Evolutionary conservation across 2,113 vertebrate genomes (phyloP), one percentile per base, ranked within the genome.

Genomic region (Actinemys pallida): DNA sequence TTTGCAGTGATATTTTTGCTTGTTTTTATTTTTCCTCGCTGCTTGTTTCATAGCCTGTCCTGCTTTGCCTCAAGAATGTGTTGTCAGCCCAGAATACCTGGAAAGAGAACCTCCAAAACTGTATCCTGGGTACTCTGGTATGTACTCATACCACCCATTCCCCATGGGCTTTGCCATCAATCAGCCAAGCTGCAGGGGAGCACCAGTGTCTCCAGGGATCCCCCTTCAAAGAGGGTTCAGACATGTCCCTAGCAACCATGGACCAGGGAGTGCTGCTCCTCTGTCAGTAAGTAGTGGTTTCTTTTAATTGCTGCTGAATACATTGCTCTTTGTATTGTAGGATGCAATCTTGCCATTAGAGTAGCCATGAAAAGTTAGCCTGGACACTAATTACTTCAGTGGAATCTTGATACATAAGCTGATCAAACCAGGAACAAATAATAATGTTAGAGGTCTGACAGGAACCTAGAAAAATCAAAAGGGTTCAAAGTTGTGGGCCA

Each of bases 71-170:
- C 85, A 97, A 8, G 97, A 98, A 76, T 89, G 84, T 29, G 4
- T 84, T 69, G 53, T 96, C 53, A 96, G 90, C 25, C 11, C 97
- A 86, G 98, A 98, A 80, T 95, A 97, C 83, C 54, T 96, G 84
- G 98, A 98, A 86, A 98, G 97, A 96, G 98, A 98, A 42, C 87
- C 96, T 84, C 88, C 96, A 0, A 98, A 98, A 92, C 83, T 98
- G 82, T 98, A 98, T 42, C 90, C 98, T 12, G 93, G 96, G 3
- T 97, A 94, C 76, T 94, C 97, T 52, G 95, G 96, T n/a, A 65
- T 98, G 31, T 97, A 97, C 31, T 89, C 98, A 54, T 98, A 97
- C 84, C 92, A 88, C 49, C 96, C 97, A 0, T 97, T 98, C 95
- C 95, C 97, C 0, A 59, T 98, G 96, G 97, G 98, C 83, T 97